Evolutionary conservation across 2,113 vertebrate species (phyloP).

Genomic region (Fulica atra): DNA sequence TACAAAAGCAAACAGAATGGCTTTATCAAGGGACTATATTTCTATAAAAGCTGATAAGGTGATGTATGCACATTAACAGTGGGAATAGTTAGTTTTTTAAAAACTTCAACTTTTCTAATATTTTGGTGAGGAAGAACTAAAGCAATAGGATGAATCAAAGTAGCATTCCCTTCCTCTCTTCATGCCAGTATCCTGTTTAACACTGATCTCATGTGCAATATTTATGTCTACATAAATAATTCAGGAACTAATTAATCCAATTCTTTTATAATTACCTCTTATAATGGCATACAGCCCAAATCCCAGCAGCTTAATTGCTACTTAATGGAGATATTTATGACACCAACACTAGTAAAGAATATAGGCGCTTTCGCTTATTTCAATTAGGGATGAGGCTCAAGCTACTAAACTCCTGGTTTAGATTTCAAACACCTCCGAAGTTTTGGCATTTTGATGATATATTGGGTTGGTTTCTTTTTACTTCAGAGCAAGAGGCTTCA

Average conservation of each 20-base stretch:
- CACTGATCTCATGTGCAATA: slow-evolving; percentile 62
- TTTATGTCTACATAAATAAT: slow-evolving; percentile 81
- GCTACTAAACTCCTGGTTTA: neutral
- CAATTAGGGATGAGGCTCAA: neutral
- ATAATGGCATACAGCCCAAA: slow-evolving; percentile 64
- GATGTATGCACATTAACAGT: neutral
- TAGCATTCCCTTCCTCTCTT: slow-evolving; percentile 3
- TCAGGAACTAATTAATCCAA: slow-evolving; percentile 78
- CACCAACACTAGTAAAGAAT: slow-evolving; percentile 55
- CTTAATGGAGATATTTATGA: slow-evolving; percentile 76
- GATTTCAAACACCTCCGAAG: neutral
- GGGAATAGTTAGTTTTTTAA: slow-evolving; percentile 26
- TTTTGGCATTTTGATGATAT: neutral
- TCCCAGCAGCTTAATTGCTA: slow-evolving; percentile 72
- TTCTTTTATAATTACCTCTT: slow-evolving; percentile 79
- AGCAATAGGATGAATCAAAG: slow-evolving; percentile 39
- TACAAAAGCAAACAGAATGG: slow-evolving; percentile 62
- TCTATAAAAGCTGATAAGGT: slow-evolving; percentile 10
- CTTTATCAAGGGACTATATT: slow-evolving; percentile 40
- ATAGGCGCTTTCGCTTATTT: slow-evolving; percentile 33
- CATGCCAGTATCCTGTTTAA: slow-evolving; percentile 54
- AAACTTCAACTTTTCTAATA: slow-evolving; percentile 22
- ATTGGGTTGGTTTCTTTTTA: neutral
- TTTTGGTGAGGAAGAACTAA: slow-evolving; percentile 28
- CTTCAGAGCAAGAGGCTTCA: neutral